A percentile compares a stretch with the other conserved stretches of the same genome.
These are phyloP conservation scores for Campoletis raptor DNA, from an alignment of 2,888 invertebrate species.

Conservation along the genomic window DNA sequence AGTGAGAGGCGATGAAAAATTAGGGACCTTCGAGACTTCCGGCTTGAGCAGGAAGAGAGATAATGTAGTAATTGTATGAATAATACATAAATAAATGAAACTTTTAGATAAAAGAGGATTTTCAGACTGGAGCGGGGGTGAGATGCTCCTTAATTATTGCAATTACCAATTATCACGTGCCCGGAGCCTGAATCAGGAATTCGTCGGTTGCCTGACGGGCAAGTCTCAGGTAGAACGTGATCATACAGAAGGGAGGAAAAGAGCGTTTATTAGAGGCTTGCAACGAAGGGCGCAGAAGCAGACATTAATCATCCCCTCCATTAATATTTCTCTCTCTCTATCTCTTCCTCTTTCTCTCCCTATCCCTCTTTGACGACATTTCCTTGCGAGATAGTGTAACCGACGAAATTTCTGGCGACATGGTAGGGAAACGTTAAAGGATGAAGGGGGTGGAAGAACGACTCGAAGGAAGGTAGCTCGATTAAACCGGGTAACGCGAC, in stretches of 20 bases:
- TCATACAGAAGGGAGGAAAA: conserved; percentile 1
- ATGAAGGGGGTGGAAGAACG: conserved; percentile 21
- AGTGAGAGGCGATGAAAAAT: neutral
- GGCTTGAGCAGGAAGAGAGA: neutral
- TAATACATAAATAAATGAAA: neutral
- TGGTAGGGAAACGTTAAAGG: conserved; percentile 5
- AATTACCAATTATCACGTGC: conserved; percentile 67
- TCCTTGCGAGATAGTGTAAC: conserved; percentile 87
- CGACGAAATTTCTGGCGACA: conserved; percentile 85
- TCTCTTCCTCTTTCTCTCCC: conserved; percentile 51
- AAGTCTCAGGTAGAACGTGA: conserved; percentile 7
- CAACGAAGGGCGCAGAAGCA: conserved; percentile 57
- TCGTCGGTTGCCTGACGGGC: conserved; percentile 25
- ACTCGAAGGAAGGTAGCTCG: conserved; percentile 63
- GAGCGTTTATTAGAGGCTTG: conserved; percentile 63
- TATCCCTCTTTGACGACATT: conserved; percentile 70
- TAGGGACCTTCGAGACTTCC: conserved; percentile 20
- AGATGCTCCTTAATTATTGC: conserved; percentile 64
- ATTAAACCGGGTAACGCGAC: conserved; percentile 67
- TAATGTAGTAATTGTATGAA: neutral
- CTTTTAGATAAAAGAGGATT: neutral
- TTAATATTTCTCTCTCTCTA: conserved; percentile 47
- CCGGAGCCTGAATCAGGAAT: conserved; percentile 50
- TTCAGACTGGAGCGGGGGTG: neutral
- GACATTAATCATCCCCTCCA: conserved; percentile 61